phyloP scores from a whole-genome alignment of 2,888 invertebrate genomes.

The Chalcis sispes region DNA sequence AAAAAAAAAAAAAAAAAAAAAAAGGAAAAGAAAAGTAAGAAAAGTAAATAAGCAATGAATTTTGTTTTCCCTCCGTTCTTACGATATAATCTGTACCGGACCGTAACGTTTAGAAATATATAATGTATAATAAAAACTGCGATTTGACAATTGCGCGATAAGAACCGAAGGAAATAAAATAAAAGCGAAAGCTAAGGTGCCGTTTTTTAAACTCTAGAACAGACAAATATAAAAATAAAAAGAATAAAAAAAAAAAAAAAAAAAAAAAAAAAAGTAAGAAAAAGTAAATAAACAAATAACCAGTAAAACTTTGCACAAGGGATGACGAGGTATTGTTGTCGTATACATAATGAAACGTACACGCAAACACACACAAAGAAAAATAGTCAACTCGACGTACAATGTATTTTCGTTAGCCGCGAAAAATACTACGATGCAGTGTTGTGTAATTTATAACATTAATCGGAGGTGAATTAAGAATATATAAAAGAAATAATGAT shows the following conservation, averaged over 20 bases:
- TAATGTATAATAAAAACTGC: slow-evolving; percentile 28
- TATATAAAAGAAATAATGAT: no score
- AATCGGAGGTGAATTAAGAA: slow-evolving; percentile 12
- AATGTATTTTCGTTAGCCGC: slow-evolving; percentile 16
- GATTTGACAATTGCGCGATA: slow-evolving; percentile 47
- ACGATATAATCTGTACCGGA: slow-evolving; percentile 25
- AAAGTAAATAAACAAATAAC: no score
- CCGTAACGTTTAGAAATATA: slow-evolving; percentile 20
- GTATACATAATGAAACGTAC: slow-evolving; percentile 18
- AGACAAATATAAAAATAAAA: no score
- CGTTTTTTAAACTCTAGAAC: slow-evolving; percentile 25
- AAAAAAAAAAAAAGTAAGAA: no score
- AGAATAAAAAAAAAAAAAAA: no score
- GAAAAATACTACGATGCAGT: slow-evolving; percentile 7
- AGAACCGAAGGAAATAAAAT: neutral
- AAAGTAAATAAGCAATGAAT: slow-evolving; percentile 3
- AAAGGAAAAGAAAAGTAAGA: neutral
- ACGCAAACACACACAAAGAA: slow-evolving; percentile 2
- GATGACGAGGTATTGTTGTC: slow-evolving; percentile 34
- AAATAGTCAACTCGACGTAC: slow-evolving; percentile 22
- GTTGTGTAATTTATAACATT: slow-evolving; percentile 15
- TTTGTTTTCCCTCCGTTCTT: slow-evolving; percentile 35
- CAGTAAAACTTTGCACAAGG: slow-evolving; percentile 38
- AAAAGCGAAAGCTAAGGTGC: slow-evolving; percentile 21
- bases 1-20: slow-evolving; percentile 6